Conservation (phyloP, 2,888 invertebrate genomes). For the Merodon equestris region DNA sequence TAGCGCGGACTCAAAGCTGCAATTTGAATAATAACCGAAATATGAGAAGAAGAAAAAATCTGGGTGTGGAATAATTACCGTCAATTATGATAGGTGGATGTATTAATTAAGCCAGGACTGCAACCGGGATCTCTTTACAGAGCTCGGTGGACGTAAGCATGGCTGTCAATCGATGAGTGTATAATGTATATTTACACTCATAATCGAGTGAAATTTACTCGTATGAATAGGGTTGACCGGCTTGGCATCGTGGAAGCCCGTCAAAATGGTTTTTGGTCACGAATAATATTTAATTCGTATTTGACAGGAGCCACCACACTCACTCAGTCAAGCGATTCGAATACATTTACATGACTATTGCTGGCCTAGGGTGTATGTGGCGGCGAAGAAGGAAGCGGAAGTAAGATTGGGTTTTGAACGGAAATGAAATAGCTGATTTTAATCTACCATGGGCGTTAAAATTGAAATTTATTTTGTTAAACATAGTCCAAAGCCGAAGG, state of each 20-base stretch:
- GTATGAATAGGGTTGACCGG: background rate
- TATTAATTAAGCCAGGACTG: slow-evolving; percentile 46
- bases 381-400: slow-evolving; percentile 55
- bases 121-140: slow-evolving; percentile 9
- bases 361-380: background rate
- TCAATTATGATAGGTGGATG: slow-evolving; percentile 49
- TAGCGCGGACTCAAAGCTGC: slow-evolving; percentile 24
- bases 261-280: slow-evolving; percentile 62
- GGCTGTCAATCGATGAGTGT: too few species aligned
- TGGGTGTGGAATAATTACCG: slow-evolving; percentile 16
- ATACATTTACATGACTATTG: background rate
- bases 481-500: too few species aligned
- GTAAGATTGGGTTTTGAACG: slow-evolving; percentile 47
- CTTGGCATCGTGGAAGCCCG: background rate
- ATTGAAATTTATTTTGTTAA: slow-evolving; percentile 66
- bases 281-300: slow-evolving; percentile 63
- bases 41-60: background rate
- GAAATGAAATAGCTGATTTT: slow-evolving; percentile 61
- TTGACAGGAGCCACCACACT: slow-evolving; percentile 40
- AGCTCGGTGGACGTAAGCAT: too few species aligned
- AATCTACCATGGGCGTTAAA: slow-evolving; percentile 64
- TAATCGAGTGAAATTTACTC: too few species aligned
- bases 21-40: slow-evolving; percentile 36
- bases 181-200: too few species aligned
- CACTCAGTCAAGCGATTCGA: background rate